Conservation (phyloP, 2,888 invertebrate species). For the Sesia bembeciformis region DNA sequence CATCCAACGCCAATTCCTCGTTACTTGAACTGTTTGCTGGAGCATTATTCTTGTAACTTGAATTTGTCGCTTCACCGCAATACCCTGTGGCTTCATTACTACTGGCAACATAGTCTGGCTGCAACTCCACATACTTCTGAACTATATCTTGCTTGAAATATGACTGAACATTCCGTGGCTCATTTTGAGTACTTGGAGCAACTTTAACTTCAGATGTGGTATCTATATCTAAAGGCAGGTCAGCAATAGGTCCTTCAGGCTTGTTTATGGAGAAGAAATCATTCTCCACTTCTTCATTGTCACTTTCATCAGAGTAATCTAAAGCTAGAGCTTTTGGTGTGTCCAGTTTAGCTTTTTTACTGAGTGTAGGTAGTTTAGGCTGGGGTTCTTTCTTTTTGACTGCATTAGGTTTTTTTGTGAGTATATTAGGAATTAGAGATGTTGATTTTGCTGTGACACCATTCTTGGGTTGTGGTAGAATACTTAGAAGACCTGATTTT, state of each 20-base stretch:
- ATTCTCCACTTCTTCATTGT: conserved; percentile 66
- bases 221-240: conserved; percentile 45
- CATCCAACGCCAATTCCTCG: conserved; percentile 37
- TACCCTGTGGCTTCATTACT: conserved; percentile 10
- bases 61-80: conserved; percentile 13
- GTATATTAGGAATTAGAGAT: conserved; percentile 56
- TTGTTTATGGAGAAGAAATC: conserved; percentile 73
- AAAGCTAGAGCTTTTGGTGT: conserved; percentile 18
- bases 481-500: conserved; percentile 78
- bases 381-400: conserved; percentile 30
- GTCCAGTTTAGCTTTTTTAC: conserved; percentile 28
- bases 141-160: conserved; percentile 46
- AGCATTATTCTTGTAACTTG: conserved; percentile 16
- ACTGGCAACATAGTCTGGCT: conserved; percentile 14
- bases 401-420: conserved; percentile 44
- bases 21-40: conserved; percentile 15
- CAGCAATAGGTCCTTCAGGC: conserved; percentile 46
- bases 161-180: conserved; percentile 39
- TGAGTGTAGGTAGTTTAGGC: conserved; percentile 16
- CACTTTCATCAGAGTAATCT: conserved; percentile 60
- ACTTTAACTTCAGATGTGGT: conserved; percentile 4
- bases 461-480: conserved; percentile 81
- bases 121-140: conserved; percentile 15
- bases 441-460: conserved; percentile 27
- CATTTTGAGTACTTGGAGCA: conserved; percentile 10